Evolutionary conservation across 2,113 vertebrate species (phyloP).

Genomic region (Neopipo cinnamomea): DNA sequence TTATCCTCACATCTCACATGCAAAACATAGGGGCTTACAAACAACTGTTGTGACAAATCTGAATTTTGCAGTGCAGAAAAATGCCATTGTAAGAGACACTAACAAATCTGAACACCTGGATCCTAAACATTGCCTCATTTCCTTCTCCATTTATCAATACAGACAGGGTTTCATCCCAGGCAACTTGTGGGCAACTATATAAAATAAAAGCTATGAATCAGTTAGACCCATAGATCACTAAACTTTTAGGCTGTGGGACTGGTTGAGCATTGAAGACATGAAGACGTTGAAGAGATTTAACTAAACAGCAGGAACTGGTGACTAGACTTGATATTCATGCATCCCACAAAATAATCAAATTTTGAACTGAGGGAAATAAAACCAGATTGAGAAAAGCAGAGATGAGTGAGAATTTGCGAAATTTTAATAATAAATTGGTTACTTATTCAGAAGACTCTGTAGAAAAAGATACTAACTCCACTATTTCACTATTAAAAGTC

Average conservation of each 20-base stretch:
- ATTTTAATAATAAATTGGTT: neutral
- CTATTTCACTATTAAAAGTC: neutral
- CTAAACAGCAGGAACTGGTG: neutral
- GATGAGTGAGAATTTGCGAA: neutral
- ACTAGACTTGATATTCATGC: neutral
- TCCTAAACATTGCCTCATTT: constrained; percentile 74
- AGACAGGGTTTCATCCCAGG: constrained; percentile 64
- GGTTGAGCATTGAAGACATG: neutral
- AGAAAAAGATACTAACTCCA: neutral
- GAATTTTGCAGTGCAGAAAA: constrained; percentile 69
- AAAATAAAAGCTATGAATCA: neutral
- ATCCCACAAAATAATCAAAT: neutral
- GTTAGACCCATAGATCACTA: neutral
- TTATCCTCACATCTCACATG: neutral
- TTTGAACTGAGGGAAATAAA: neutral
- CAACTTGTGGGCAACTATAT: constrained; percentile 68
- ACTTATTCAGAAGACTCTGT: neutral
- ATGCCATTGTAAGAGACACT: constrained; percentile 67
- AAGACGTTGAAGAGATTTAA: neutral
- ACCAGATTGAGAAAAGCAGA: neutral
- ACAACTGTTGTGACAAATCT: constrained; percentile 55
- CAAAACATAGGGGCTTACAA: constrained; percentile 69
- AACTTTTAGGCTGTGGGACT: neutral
- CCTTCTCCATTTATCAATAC: constrained; percentile 72
- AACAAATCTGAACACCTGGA: constrained; percentile 78